Base-by-base conservation (phyloP, 1,140 invertebrate genomes). In the Mercenaria mercenaria region DNA sequence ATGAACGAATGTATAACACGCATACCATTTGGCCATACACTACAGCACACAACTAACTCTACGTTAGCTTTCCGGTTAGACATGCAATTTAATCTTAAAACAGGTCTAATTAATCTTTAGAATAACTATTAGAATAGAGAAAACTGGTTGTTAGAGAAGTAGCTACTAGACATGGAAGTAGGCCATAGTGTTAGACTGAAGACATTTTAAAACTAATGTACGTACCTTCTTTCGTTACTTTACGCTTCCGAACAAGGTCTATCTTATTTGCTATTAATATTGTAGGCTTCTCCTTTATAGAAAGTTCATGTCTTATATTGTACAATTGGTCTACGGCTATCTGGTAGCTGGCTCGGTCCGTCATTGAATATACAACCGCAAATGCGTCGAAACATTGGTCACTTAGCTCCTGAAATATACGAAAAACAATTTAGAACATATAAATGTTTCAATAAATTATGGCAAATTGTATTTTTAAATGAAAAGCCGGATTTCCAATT, bases 311-410 rank as follows among this genome's bases (percentile, higher is more conserved):
- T 50, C 94, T 82, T 0, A 95, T 90, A 52, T 89, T 91, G 29
- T 94, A 80, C 4, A 95, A 82, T 11, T 93, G 61, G 29, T 93
- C 84, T 15, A 91, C 83, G n/a, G 94, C 95, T 23, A 56, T 41
- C 20, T 91, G 83, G 82, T 94, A 95, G 91, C 98, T 98, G 32
- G 97, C 95, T 37, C 98, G 96, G 95, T 99, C 98, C 15, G 98
- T 98, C 61, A 98, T 98, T 6, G 98, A 98, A 59, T 92, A 93
- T 0, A 92, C 92, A 34, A 93, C 91, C 34, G 91, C 88, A 69
- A 90, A 93, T 20, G 93, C 93, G 59, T 93, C 93, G 47, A 91
- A 69, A 18, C 84, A 86, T 67, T 91, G 89, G 72, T 90, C 77
- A 43, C 82, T 29, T 0, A 90, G 64, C 8, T 92, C 92, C n/a